Conservation (phyloP, 2,888 invertebrate species). For the Drosophila birchii region DNA sequence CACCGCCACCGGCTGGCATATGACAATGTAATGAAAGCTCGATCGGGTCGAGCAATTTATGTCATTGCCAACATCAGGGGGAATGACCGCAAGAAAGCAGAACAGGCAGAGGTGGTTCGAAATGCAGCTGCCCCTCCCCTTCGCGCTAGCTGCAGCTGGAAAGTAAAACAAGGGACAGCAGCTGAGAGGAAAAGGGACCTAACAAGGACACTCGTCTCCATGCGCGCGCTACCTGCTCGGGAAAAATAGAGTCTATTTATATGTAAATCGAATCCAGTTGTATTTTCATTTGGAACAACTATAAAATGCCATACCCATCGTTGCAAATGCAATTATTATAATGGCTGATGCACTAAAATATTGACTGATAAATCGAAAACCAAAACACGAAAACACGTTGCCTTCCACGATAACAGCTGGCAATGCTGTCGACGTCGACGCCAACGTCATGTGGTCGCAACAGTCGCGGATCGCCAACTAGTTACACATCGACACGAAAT, state of each 20-base stretch:
- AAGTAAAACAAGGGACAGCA: neutral
- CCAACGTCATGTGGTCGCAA: conserved; percentile 19
- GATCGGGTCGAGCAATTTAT: conserved; percentile 10
- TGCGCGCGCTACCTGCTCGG: conserved; percentile 23
- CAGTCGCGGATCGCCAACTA: conserved; percentile 37
- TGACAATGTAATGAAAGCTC: conserved; percentile 20
- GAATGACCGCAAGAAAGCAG: conserved; percentile 35
- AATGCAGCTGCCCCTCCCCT: conserved; percentile 24
- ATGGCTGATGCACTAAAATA: conserved; percentile 10
- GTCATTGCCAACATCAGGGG: conserved; percentile 34
- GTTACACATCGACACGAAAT: neutral
- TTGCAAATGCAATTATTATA: conserved; percentile 16
- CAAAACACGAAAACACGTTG: conserved; percentile 49
- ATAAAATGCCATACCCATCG: neutral
- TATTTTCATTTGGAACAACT: neutral
- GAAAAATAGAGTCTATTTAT: conserved; percentile 41
- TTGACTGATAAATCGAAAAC: conserved; percentile 19
- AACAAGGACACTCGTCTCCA: conserved; percentile 8
- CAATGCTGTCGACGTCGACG: conserved; percentile 16
- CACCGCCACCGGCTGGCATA: conserved; percentile 3
- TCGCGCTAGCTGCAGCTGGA: conserved; percentile 27
- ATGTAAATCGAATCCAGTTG: neutral
- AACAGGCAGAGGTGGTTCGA: neutral
- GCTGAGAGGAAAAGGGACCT: neutral
- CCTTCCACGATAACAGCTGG: conserved; percentile 58